These are phyloP conservation scores for Rhingia campestris DNA, from an alignment of 2,888 invertebrate species.

Conservation along the genomic window DNA sequence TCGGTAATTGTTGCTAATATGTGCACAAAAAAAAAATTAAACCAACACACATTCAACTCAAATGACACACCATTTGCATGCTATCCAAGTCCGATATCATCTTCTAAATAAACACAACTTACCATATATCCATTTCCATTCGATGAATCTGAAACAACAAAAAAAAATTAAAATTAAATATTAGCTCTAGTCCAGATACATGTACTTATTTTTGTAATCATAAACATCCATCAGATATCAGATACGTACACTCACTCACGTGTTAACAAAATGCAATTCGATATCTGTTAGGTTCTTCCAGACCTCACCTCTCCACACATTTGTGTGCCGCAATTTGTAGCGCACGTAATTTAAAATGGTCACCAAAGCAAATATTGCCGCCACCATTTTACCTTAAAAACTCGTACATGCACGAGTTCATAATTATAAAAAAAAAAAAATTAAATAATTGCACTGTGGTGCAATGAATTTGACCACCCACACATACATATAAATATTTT, in stretches of 20 bases:
- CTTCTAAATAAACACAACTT: conserved; percentile 26
- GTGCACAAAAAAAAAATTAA: too few relatives aligned
- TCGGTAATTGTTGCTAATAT: too few relatives aligned
- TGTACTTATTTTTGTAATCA: conserved; percentile 6
- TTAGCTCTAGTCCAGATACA: conserved; percentile 32
- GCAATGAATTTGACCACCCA: background rate
- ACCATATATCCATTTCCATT: conserved; percentile 52
- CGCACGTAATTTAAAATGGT: conserved; percentile 42
- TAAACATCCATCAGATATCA: background rate
- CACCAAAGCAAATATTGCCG: conserved; percentile 32
- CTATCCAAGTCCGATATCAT: background rate
- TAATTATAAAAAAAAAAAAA: conserved; percentile 24
- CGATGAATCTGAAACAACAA: conserved; percentile 65
- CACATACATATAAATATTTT: background rate
- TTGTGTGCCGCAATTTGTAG: conserved; percentile 31
- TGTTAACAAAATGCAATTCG: conserved; percentile 31
- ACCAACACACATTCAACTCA: background rate
- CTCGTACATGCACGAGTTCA: conserved; percentile 11
- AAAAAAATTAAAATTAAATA: conserved; percentile 27
- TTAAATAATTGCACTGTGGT: background rate
- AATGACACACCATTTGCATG: background rate
- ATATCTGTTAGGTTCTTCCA: conserved; percentile 31
- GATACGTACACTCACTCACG: background rate
- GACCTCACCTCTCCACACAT: conserved; percentile 3
- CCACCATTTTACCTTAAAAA: background rate